Evolutionary conservation across 2,113 vertebrate species (phyloP).

Genomic region (Meles meles): DNA sequence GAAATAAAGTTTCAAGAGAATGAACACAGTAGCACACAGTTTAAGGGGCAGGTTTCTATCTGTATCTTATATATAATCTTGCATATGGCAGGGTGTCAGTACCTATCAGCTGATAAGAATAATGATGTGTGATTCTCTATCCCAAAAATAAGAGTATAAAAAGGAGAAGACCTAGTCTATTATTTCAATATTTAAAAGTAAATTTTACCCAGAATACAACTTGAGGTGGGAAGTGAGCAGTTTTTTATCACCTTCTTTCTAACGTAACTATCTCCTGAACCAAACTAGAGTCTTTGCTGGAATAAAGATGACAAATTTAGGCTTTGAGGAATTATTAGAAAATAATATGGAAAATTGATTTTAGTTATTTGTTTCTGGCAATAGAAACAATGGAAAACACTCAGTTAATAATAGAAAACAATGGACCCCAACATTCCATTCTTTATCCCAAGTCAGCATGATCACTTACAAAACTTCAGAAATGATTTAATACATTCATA

Average conservation of each 20-base stretch:
- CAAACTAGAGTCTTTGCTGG: background rate
- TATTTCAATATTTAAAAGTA: background rate
- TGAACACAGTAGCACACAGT: background rate
- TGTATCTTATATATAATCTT: background rate
- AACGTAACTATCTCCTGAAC: background rate
- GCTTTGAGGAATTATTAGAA: background rate
- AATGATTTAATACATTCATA: background rate
- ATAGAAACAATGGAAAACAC: background rate
- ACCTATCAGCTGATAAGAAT: background rate
- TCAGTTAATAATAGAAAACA: background rate
- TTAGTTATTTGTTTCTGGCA: slow-evolving; percentile 1
- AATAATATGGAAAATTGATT: background rate
- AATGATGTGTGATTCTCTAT: background rate
- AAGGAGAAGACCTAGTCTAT: background rate
- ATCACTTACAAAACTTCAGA: background rate
- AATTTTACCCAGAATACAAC: background rate
- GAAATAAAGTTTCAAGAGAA: background rate
- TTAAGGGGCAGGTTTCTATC: background rate
- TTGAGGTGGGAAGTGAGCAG: background rate
- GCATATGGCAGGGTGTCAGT: background rate
- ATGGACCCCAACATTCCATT: background rate
- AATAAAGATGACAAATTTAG: slow-evolving; percentile 12
- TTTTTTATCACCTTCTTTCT: background rate
- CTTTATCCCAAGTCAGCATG: background rate
- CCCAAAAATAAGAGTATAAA: background rate